phyloP scores from a whole-genome alignment of 2,888 invertebrate species.

The Zonitis immaculata region DNA sequence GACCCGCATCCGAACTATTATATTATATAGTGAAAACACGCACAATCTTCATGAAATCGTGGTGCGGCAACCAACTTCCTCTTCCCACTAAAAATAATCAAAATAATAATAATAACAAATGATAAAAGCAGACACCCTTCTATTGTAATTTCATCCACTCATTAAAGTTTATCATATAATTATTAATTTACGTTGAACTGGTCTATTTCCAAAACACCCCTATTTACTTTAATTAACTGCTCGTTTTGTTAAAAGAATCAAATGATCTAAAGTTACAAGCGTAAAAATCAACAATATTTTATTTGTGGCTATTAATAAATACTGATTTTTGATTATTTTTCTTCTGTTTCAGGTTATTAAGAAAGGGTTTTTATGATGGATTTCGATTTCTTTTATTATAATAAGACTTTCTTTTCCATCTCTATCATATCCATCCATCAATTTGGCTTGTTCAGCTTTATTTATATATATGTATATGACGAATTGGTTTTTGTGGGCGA shows the following conservation, averaged over 20 bases:
- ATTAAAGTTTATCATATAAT: conserved; percentile 8
- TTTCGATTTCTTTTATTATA: too few relatives aligned
- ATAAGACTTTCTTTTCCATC: too few relatives aligned
- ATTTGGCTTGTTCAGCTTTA: neutral
- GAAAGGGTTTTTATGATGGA: too few relatives aligned
- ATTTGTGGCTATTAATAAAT: too few relatives aligned
- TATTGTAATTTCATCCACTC: conserved; percentile 21
- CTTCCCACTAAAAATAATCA: neutral
- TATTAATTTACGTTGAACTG: conserved; percentile 20
- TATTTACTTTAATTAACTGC: conserved; percentile 30
- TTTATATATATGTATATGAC: too few relatives aligned
- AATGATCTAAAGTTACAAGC: too few relatives aligned
- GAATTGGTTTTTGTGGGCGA: neutral
- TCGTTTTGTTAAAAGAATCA: too few relatives aligned
- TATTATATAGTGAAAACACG: conserved; percentile 8
- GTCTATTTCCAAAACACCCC: conserved; percentile 30
- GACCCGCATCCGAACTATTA: conserved; percentile 33
- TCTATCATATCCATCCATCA: neutral
- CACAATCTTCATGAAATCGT: conserved; percentile 19
- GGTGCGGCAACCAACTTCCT: neutral
- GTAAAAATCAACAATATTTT: too few relatives aligned
- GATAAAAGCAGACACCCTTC: neutral
- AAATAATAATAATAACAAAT: neutral
- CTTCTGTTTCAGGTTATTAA: too few relatives aligned
- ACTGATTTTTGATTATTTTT: too few relatives aligned